Evolutionary conservation across 2,797 vertebrate genomes (phyloP), one percentile per base, ranked within the genome.

Genomic region (Australoheros facetus): DNA sequence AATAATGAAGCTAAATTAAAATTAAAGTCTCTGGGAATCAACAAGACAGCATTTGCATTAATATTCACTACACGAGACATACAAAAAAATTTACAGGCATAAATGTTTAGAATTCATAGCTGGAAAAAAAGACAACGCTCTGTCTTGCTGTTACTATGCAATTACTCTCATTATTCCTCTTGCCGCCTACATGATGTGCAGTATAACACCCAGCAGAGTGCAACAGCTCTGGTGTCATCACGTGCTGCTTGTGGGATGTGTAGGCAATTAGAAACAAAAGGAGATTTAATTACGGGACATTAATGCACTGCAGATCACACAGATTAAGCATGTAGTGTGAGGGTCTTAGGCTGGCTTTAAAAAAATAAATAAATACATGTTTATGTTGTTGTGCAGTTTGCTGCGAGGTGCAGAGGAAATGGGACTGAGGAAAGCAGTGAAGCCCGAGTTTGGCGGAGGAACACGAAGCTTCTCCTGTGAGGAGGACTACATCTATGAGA

Each of bases 401-500:
- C 94, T 99, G 91, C 97, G 98, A 10, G 98, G 98, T 1, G 98
- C 98, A 0, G 98, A 99, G 11, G 97, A 99, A 91, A 96, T 98
- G 70, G 97, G 97, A 16, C 94, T 99, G 86, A 95, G 97, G 71
- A 99, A 99, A 87, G 90, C 95, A 0, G 97, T 99, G 88, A 99
- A 99, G 88, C 95, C 96, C 0, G 97, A 99, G 89, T 99, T 98
- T 1, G 98, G 98, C 0, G 97, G 97, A 3, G 98, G 98, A n/a
- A 96, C 96, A 2, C 91, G 97, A 12, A 95, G 95, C 89, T 99
- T 99, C 94, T 98, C 97, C 19, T 99, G 98, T 14, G 98, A 99
- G 84, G 98, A 99, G 90, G 98, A 99, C 88, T 98, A 98, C 92
- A 99, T 99, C 94, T 99, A 99, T 0, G 97, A 98, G 93, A 98